A percentile compares a stretch with the other conserved stretches of the same genome.
These are phyloP conservation scores for Epiblema foenella DNA, from an alignment of 2,888 invertebrate genomes.

Conservation along the genomic window DNA sequence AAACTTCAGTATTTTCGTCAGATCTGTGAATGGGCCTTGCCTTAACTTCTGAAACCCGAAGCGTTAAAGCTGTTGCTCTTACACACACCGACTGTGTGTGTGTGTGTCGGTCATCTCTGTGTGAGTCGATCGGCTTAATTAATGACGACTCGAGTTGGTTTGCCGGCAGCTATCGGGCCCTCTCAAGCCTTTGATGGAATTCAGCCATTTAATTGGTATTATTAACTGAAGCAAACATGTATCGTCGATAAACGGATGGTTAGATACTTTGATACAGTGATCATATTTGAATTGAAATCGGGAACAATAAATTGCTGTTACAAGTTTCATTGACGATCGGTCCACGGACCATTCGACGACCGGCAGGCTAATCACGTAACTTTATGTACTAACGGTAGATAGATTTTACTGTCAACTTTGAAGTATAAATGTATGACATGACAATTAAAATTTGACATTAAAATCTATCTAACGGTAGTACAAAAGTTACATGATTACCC, in stretches of 20 bases:
- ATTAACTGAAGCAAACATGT: slow-evolving; percentile 9
- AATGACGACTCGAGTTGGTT: slow-evolving; percentile 20
- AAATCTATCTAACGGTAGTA: no score
- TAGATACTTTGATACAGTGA: neutral
- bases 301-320: no score
- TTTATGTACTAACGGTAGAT: no score
- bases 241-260: neutral
- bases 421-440: no score
- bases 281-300: neutral
- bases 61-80: slow-evolving; percentile 6
- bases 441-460: no score
- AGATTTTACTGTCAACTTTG: no score
- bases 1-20: no score
- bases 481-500: no score
- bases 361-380: no score
- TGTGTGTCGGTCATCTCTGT: slow-evolving; percentile 1
- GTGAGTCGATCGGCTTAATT: slow-evolving; percentile 34
- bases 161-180: slow-evolving; percentile 17
- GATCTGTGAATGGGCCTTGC: no score
- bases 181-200: slow-evolving; percentile 24
- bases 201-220: slow-evolving; percentile 23
- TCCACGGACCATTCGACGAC: no score
- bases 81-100: neutral
- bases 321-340: no score
- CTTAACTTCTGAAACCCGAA: slow-evolving; percentile 12